These are phyloP conservation scores for Kryptolebias ocellatus DNA, from an alignment of 2,797 vertebrate species.

Conservation along the genomic window DNA sequence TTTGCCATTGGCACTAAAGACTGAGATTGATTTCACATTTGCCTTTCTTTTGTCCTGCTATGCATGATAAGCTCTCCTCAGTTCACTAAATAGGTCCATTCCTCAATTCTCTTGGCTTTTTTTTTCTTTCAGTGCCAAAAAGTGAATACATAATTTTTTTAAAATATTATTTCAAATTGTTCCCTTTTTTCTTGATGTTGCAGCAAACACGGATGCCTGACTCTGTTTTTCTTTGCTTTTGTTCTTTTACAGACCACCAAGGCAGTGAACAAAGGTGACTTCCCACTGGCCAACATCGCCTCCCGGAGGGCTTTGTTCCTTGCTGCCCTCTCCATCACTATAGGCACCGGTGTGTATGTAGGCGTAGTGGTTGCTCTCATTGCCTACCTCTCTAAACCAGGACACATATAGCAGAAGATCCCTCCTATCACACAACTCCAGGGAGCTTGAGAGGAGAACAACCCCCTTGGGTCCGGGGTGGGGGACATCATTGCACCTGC, in stretches of 20 bases:
- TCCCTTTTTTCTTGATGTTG: constrained; percentile 18
- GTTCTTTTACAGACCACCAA: constrained; percentile 89
- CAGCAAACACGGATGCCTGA: constrained; percentile 33
- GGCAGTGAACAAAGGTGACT: constrained; percentile 97
- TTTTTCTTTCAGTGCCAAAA: constrained; percentile 27
- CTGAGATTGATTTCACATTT: neutral
- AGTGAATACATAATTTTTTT: neutral
- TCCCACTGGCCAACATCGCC: constrained; percentile 91
- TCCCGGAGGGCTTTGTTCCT: constrained; percentile 94
- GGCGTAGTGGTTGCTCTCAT: constrained; percentile 96
- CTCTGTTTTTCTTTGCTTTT: constrained; percentile 23
- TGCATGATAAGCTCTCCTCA: constrained; percentile 30
- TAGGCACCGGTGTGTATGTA: constrained; percentile 94
- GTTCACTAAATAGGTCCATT: constrained; percentile 15
- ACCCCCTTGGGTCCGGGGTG: constrained; percentile 40
- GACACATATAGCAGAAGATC: constrained; percentile 86
- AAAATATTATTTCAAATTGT: constrained; percentile 23
- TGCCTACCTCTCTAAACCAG: constrained; percentile 95
- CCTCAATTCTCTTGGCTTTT: constrained; percentile 9
- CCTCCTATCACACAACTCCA: constrained; percentile 23
- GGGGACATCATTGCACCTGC: constrained; percentile 41
- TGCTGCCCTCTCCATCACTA: constrained; percentile 94
- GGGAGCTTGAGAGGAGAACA: constrained; percentile 51
- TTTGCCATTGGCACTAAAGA: neutral
- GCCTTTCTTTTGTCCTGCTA: constrained; percentile 20